phyloP scores from a whole-genome alignment of 2,113 vertebrate species.

The Geothlypis trichas region DNA sequence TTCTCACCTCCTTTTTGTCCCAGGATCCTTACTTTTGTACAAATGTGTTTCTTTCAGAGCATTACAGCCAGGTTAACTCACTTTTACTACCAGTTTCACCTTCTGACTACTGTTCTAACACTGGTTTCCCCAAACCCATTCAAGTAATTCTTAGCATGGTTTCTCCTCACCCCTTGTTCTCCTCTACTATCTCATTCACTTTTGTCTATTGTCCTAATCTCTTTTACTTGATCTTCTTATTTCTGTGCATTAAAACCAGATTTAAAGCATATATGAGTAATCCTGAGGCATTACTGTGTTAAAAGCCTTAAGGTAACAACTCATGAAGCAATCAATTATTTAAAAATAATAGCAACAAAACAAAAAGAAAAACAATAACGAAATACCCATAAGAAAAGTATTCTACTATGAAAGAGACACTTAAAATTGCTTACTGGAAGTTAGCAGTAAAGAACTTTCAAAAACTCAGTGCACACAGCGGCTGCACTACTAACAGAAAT shows the following conservation, averaged over 20 bases:
- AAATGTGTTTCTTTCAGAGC: neutral
- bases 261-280: neutral
- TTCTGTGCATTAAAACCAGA: neutral
- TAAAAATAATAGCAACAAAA: neutral
- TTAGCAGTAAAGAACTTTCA: neutral
- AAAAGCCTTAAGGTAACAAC: neutral
- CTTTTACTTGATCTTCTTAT: neutral
- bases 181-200: neutral
- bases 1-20: neutral
- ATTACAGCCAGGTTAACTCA: neutral
- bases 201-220: neutral
- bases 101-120: neutral
- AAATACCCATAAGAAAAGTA: neutral
- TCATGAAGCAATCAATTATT: neutral
- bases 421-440: neutral
- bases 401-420: neutral
- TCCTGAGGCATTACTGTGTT: neutral
- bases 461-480: neutral
- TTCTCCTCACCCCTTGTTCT: neutral
- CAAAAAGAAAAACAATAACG: accelerated
- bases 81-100: neutral
- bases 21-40: neutral
- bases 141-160: neutral
- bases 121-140: neutral
- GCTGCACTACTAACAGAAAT: neutral